These are phyloP conservation scores for Chouioia cunea DNA, from an alignment of 2,888 invertebrate genomes.

Conservation along the genomic window DNA sequence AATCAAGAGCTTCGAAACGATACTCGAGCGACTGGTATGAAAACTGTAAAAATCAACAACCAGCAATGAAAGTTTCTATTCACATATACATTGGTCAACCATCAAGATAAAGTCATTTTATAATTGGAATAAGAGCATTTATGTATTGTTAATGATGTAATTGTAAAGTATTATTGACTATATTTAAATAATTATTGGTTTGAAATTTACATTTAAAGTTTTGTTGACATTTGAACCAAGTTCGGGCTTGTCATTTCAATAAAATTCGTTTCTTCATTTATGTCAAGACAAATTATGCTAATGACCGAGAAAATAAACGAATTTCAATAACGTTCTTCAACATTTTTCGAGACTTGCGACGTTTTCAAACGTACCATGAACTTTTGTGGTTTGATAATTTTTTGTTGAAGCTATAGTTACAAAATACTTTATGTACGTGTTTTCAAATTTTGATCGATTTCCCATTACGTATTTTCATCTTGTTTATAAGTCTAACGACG, in stretches of 20 bases:
- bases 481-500: too few relatives aligned
- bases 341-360: background rate
- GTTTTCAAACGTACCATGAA: too few relatives aligned
- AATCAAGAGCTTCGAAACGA: conserved; percentile 20
- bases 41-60: conserved; percentile 34
- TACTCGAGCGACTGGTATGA: conserved; percentile 32
- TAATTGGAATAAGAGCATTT: conserved; percentile 48
- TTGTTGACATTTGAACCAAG: conserved; percentile 31
- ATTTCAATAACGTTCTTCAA: background rate
- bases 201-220: conserved; percentile 39
- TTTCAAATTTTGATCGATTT: too few relatives aligned
- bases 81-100: conserved; percentile 40
- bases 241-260: conserved; percentile 15
- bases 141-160: conserved; percentile 48
- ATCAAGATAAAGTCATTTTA: conserved; percentile 45
- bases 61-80: conserved; percentile 41
- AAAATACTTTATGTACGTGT: too few relatives aligned
- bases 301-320: background rate
- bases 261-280: conserved; percentile 8
- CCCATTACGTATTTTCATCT: too few relatives aligned
- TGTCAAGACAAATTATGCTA: conserved; percentile 2
- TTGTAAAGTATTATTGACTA: conserved; percentile 48
- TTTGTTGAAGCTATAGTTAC: too few relatives aligned
- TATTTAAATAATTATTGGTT: conserved; percentile 47
- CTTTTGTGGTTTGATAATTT: too few relatives aligned